These are phyloP conservation scores for Bombus waltoni DNA, from an alignment of 1,140 invertebrate genomes.

Conservation along the genomic window DNA sequence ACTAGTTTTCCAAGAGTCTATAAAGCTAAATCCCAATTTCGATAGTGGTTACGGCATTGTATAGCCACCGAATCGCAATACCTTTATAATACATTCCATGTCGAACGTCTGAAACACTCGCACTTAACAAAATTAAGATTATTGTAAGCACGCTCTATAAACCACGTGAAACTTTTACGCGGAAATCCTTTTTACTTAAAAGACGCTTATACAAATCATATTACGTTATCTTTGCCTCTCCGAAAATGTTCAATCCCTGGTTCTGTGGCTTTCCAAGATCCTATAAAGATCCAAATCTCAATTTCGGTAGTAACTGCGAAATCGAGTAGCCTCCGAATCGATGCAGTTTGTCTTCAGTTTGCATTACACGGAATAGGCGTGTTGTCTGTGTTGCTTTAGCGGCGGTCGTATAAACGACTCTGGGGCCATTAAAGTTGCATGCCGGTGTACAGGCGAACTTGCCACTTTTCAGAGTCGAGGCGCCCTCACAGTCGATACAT, in stretches of 20 bases:
- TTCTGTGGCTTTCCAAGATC: not conserved
- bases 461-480: conserved; percentile 9
- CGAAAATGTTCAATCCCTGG: not conserved
- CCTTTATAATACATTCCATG: too few relatives aligned
- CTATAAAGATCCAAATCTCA: too few relatives aligned
- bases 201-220: too few relatives aligned
- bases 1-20: too few relatives aligned
- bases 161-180: too few relatives aligned
- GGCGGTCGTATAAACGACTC: not conserved
- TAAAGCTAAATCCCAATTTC: too few relatives aligned
- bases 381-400: conserved; percentile 16
- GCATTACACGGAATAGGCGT: not conserved
- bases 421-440: conserved; percentile 42
- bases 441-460: conserved; percentile 9
- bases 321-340: not conserved
- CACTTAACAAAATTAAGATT: too few relatives aligned
- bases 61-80: too few relatives aligned
- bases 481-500: not conserved
- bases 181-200: too few relatives aligned
- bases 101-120: too few relatives aligned
- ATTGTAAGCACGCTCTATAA: too few relatives aligned
- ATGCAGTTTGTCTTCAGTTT: conserved; percentile 22
- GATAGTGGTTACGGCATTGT: too few relatives aligned
- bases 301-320: not conserved
- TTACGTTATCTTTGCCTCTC: not conserved